phyloP scores from a whole-genome alignment of 1,140 invertebrate species.

The Drosophila subpulchrella region DNA sequence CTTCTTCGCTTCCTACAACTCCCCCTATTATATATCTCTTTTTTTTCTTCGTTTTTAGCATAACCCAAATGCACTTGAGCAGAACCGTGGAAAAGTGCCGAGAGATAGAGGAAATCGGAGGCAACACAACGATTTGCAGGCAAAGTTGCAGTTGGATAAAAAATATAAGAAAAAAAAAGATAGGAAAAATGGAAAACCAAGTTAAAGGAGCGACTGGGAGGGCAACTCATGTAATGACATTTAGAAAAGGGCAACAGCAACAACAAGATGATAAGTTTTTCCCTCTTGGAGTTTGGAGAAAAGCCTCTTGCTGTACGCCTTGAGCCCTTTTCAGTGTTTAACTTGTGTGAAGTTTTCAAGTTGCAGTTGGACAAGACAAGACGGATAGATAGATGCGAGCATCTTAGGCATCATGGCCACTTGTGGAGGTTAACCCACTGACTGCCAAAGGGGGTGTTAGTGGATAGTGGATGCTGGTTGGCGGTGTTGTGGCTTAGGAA shows the following conservation, averaged over 20 bases:
- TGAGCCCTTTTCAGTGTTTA: constrained; percentile 77
- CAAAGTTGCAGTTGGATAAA: constrained; percentile 26
- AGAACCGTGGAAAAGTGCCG: constrained; percentile 19
- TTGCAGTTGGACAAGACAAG: constrained; percentile 46
- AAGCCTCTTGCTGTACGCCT: constrained; percentile 63
- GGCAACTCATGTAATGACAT: constrained; percentile 66
- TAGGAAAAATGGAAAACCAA: constrained; percentile 27
- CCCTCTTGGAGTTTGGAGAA: constrained; percentile 52
- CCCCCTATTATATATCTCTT: constrained; percentile 6
- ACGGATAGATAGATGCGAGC: constrained; percentile 44
- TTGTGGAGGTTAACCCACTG: constrained; percentile 58
- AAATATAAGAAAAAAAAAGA: constrained; percentile 4
- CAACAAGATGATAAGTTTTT: constrained; percentile 31
- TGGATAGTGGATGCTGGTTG: neutral
- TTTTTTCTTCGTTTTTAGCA: constrained; percentile 24
- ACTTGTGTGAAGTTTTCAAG: constrained; percentile 77
- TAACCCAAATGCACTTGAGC: constrained; percentile 47
- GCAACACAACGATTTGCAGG: constrained; percentile 21
- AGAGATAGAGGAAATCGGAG: neutral
- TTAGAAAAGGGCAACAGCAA: constrained; percentile 46
- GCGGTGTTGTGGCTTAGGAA: constrained; percentile 4
- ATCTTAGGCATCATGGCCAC: constrained; percentile 48
- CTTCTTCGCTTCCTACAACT: constrained; percentile 22
- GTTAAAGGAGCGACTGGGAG: constrained; percentile 38
- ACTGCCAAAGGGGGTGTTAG: constrained; percentile 2